Conservation (phyloP, 1,140 invertebrate species). For the Sogatella furcifera region DNA sequence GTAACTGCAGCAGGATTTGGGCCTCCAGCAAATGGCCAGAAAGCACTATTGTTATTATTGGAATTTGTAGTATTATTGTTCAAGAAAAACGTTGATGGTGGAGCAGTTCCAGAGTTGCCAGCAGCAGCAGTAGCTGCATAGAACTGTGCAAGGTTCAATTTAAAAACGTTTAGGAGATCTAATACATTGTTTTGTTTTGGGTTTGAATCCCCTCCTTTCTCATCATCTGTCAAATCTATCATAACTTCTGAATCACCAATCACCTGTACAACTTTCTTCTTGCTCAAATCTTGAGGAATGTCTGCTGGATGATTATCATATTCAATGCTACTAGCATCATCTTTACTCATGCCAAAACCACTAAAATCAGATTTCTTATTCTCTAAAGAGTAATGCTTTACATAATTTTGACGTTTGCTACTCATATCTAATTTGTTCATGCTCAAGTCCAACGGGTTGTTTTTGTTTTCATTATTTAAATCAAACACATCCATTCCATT, state of each 20-base stretch:
- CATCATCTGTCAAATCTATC: background rate
- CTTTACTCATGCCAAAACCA: slow-evolving; percentile 9
- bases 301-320: no score
- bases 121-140: background rate
- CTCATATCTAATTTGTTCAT: slow-evolving; percentile 81
- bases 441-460: slow-evolving; percentile 61
- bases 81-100: slow-evolving; percentile 10
- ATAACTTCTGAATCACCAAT: background rate
- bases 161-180: background rate
- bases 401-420: slow-evolving; percentile 48
- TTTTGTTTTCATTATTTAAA: slow-evolving; percentile 18
- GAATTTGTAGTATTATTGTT: background rate
- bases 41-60: background rate
- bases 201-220: background rate
- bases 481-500: no score
- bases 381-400: slow-evolving; percentile 34
- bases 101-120: background rate
- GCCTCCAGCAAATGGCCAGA: slow-evolving; percentile 2
- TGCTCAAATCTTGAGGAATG: slow-evolving; percentile 34
- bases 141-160: slow-evolving; percentile 10
- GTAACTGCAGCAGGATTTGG: background rate
- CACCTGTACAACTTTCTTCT: slow-evolving; percentile 20
- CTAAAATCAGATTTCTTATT: slow-evolving; percentile 10
- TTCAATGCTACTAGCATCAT: slow-evolving; percentile 23
- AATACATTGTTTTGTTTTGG: background rate